A percentile compares a stretch with the other conserved stretches of the same genome.
Evolutionary conservation across 1,140 invertebrate species (phyloP).

Genomic region (Steinernema feltiae): DNA sequence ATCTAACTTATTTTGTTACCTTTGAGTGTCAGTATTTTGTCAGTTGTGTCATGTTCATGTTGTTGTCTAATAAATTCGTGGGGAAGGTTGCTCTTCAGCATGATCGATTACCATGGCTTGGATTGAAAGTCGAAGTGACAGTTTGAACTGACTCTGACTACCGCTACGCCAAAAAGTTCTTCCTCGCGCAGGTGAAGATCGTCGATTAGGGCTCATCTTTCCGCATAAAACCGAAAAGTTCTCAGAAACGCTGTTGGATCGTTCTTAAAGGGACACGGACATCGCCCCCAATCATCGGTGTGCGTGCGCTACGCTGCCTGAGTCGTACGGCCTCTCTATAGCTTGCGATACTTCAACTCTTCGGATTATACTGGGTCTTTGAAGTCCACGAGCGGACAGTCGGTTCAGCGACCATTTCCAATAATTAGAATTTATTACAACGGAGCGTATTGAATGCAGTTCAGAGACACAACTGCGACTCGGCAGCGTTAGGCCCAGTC

Average conservation of each 20-base stretch:
- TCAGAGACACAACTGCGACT: conserved; percentile 7
- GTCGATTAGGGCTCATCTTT: no score
- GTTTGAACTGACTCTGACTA: no score
- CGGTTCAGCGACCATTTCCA: not conserved
- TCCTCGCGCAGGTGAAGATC: no score
- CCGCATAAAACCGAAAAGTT: no score
- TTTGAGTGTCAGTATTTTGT: not conserved
- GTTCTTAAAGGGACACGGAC: no score
- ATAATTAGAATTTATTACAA: not conserved
- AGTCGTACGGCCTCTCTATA: no score
- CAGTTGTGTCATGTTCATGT: not conserved
- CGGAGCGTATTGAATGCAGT: not conserved
- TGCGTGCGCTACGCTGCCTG: no score
- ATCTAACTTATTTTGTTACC: not conserved
- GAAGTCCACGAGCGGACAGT: not conserved
- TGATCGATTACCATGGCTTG: no score
- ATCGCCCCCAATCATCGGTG: no score
- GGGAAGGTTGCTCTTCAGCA: not conserved
- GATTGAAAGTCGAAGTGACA: no score
- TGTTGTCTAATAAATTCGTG: not conserved
- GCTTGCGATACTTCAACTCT: not conserved
- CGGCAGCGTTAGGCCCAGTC: conserved; percentile 20
- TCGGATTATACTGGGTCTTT: not conserved
- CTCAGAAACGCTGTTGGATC: no score
- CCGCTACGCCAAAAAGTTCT: no score